These are phyloP conservation scores for Tetragnatha montana DNA, from an alignment of 2,888 invertebrate species.

Conservation along the genomic window DNA sequence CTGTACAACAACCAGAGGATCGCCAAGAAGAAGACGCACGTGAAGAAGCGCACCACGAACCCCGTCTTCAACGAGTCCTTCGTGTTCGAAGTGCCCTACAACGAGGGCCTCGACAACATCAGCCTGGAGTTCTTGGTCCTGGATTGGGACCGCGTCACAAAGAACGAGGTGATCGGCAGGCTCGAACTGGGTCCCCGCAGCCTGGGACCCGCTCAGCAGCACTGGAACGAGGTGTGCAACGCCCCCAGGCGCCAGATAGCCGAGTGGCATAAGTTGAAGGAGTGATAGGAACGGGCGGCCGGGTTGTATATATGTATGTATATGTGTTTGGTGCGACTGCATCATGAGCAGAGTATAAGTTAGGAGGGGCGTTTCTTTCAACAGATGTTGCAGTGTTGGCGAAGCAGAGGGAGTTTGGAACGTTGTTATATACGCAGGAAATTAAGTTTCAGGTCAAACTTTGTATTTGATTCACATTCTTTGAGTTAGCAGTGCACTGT, in stretches of 20 bases:
- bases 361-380: too few relatives aligned
- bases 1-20: constrained; percentile 97
- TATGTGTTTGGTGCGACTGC: constrained; percentile 61
- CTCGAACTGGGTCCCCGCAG: constrained; percentile 88
- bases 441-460: too few relatives aligned
- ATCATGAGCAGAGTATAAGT: constrained; percentile 29
- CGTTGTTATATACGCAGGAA: too few relatives aligned
- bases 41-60: constrained; percentile 97
- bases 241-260: constrained; percentile 98
- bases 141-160: constrained; percentile 98
- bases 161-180: constrained; percentile 98
- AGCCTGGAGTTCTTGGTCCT: constrained; percentile 91
- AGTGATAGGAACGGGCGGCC: constrained; percentile 78
- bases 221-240: constrained; percentile 98
- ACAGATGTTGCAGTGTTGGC: too few relatives aligned
- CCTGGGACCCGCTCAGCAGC: constrained; percentile 87
- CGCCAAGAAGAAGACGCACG: constrained; percentile 99
- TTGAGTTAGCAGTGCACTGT: too few relatives aligned
- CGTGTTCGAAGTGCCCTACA: constrained; percentile 94
- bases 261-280: constrained; percentile 98
- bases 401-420: too few relatives aligned
- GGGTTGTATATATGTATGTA: constrained; percentile 67
- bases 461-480: too few relatives aligned
- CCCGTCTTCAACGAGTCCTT: constrained; percentile 99
- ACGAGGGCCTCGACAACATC: constrained; percentile 87